Conservation (phyloP, 64 coral and sea anemone species). For the Dendrophyllia cribrosa region DNA sequence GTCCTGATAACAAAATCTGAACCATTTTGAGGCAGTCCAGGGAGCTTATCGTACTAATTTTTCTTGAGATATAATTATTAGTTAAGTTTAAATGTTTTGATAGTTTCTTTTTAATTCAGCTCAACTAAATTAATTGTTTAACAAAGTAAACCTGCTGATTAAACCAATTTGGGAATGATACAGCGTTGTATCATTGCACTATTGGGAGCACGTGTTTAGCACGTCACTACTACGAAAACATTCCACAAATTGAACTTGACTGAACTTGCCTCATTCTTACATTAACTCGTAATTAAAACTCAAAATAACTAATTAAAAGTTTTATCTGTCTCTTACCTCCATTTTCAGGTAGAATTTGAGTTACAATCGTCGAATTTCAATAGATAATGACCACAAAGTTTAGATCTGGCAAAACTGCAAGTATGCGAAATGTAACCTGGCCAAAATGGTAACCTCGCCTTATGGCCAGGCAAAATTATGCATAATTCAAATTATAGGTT, state of each 20-base stretch:
- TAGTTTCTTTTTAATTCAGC: background rate
- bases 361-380: slow-evolving; percentile 9
- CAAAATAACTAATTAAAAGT: no score
- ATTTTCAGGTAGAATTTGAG: background rate
- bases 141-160: background rate
- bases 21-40: no score
- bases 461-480: background rate
- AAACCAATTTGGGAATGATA: background rate
- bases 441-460: background rate
- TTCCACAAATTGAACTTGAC: background rate
- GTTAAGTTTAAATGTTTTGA: no score
- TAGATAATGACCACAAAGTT: background rate
- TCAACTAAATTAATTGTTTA: background rate
- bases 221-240: background rate
- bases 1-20: no score
- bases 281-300: no score
- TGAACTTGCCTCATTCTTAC: no score
- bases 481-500: background rate
- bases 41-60: no score
- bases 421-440: slow-evolving; percentile 4
- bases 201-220: slow-evolving; percentile 7
- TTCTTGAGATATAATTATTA: no score
- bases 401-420: slow-evolving; percentile 16
- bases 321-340: background rate
- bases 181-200: background rate